A percentile compares a stretch with the other conserved stretches of the same genome.
Evolutionary conservation across 2,113 vertebrate species (phyloP).

Genomic region (Falcunculus frontatus): DNA sequence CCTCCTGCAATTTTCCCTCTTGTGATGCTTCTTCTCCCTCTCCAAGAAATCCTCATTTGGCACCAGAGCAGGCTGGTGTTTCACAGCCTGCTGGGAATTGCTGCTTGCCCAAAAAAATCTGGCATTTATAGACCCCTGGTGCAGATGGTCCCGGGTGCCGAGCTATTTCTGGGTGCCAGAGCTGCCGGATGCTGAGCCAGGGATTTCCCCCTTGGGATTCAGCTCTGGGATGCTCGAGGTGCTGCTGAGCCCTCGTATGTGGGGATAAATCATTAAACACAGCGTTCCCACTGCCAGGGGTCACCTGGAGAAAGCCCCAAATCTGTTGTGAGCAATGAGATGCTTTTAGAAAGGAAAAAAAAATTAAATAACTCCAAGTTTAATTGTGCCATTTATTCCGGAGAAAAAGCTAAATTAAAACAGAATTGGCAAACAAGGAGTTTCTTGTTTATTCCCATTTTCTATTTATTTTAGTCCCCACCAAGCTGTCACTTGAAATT

Average conservation of each 20-base stretch:
- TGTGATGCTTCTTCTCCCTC: background rate
- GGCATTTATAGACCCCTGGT: background rate
- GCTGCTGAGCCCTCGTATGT: background rate
- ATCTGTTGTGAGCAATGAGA: background rate
- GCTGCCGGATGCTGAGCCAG: background rate
- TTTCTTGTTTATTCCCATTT: background rate
- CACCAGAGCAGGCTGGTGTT: rapidly evolving
- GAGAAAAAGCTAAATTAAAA: background rate
- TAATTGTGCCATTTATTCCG: background rate
- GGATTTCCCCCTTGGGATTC: background rate
- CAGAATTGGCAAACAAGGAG: background rate
- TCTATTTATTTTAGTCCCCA: background rate
- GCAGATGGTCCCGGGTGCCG: background rate
- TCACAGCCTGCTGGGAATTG: background rate
- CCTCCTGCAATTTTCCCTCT: background rate
- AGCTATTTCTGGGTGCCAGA: background rate
- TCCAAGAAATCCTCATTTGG: background rate
- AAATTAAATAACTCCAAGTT: background rate
- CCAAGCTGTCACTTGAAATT: background rate
- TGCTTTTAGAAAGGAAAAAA: background rate
- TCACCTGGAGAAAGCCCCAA: background rate
- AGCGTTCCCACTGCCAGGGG: background rate
- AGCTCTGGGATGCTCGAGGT: background rate
- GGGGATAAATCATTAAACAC: background rate
- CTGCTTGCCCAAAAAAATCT: background rate